These are phyloP conservation scores for Heteropelma amictum DNA, from an alignment of 2,888 invertebrate genomes.

Conservation along the genomic window DNA sequence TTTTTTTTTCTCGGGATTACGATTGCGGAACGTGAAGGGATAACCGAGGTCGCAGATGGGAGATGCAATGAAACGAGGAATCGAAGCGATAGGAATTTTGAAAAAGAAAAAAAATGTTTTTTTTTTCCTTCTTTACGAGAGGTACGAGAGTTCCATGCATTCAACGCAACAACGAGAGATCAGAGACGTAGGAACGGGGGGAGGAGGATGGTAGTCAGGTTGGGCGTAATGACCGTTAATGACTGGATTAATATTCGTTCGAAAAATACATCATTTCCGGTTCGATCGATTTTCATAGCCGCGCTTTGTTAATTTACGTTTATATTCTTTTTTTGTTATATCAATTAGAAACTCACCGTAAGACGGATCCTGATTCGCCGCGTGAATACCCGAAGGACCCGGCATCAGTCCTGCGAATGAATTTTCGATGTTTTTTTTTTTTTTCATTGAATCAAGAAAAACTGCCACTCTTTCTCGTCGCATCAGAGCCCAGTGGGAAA, in stretches of 20 bases:
- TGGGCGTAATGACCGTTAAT: conserved; percentile 73
- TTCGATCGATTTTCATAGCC: conserved; percentile 48
- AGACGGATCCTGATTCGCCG: conserved; percentile 84
- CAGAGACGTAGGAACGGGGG: conserved; percentile 75
- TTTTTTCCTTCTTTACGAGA: conserved; percentile 67
- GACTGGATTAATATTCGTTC: conserved; percentile 54
- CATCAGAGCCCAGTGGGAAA: not conserved
- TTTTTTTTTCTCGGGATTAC: conserved; percentile 59
- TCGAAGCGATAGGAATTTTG: conserved; percentile 56
- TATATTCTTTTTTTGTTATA: conserved; percentile 7
- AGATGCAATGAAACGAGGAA: conserved; percentile 21
- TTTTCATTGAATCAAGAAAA: no score
- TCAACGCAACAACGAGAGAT: conserved; percentile 77
- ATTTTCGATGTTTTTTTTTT: conserved; percentile 5
- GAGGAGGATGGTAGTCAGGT: conserved; percentile 73
- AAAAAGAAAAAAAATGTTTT: no score
- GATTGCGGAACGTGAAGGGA: conserved; percentile 17
- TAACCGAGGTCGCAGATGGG: conserved; percentile 16
- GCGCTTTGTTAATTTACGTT: no score
- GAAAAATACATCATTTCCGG: conserved; percentile 39
- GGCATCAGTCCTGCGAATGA: conserved; percentile 87
- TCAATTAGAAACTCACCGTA: conserved; percentile 88
- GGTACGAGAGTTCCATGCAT: conserved; percentile 78
- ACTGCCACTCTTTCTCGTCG: no score
- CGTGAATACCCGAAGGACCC: conserved; percentile 91